Evolutionary conservation across 2,113 vertebrate genomes (phyloP).

Genomic region (Cynocephalus volans): DNA sequence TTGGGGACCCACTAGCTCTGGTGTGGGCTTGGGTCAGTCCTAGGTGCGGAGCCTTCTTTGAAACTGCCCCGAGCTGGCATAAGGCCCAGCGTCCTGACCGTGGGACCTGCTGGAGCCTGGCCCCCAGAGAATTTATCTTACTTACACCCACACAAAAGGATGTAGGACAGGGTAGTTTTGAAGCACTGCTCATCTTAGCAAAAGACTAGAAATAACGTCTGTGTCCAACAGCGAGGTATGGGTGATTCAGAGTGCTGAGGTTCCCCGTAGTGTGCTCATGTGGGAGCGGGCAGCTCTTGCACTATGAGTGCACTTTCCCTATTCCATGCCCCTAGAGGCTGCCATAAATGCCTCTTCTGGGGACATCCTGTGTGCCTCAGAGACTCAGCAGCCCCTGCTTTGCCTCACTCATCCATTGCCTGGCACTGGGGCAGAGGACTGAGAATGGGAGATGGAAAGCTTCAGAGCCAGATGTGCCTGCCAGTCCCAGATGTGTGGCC

Average conservation of each 20-base stretch:
- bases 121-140: background rate
- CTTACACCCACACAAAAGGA: background rate
- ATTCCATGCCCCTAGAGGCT: background rate
- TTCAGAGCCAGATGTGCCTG: background rate
- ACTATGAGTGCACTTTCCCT: background rate
- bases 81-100: background rate
- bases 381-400: background rate
- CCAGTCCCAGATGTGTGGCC: background rate
- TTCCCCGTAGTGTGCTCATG: background rate
- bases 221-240: rapidly evolving
- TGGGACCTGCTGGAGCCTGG: background rate
- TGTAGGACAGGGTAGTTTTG: background rate
- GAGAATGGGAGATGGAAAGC: background rate
- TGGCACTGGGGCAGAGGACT: background rate
- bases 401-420: background rate
- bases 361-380: background rate
- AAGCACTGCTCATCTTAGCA: background rate
- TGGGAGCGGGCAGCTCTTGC: background rate
- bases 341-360: no score
- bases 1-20: background rate
- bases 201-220: background rate
- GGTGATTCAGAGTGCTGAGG: background rate
- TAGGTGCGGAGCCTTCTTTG: background rate
- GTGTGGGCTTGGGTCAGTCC: background rate
- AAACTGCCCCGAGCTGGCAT: background rate